Evolutionary conservation across 2,888 invertebrate genomes (phyloP).

Genomic region (Troides aeacus): DNA sequence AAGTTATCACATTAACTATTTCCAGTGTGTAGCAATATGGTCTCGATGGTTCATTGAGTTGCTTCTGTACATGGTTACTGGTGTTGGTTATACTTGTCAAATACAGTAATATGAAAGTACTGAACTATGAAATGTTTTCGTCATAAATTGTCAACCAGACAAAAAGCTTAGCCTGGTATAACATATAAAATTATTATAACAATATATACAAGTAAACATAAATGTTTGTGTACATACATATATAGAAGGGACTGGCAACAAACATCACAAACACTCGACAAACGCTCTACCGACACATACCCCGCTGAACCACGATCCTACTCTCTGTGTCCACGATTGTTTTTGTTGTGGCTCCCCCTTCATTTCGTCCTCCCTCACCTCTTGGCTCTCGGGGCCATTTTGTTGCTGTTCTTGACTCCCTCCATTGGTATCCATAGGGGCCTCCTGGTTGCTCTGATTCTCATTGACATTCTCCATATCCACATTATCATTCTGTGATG

Average conservation of each 20-base stretch:
- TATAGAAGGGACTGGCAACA: constrained; percentile 54
- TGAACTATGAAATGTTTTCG: not conserved
- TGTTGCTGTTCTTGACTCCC: constrained; percentile 63
- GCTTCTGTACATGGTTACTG: not conserved
- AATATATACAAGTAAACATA: not conserved
- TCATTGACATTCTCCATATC: constrained; percentile 73
- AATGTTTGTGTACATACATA: not conserved
- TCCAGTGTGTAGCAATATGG: too few species aligned
- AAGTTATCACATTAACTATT: too few species aligned
- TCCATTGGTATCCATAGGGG: constrained; percentile 76
- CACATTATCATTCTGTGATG: constrained; percentile 62
- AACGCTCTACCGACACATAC: constrained; percentile 81
- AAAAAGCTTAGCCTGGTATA: not conserved
- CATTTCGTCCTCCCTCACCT: constrained; percentile 74
- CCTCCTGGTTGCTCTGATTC: constrained; percentile 64
- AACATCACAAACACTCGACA: constrained; percentile 60
- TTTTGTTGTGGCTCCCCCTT: constrained; percentile 70
- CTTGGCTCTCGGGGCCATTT: constrained; percentile 71
- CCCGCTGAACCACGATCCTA: constrained; percentile 86
- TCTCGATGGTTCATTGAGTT: not conserved
- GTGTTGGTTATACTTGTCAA: not conserved
- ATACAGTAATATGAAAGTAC: not conserved
- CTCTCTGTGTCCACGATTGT: constrained; percentile 86
- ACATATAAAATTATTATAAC: not conserved
- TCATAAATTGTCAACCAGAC: not conserved